phyloP scores from a whole-genome alignment of 2,113 vertebrate species.

The zebrafish (Danio rerio) region DNA sequence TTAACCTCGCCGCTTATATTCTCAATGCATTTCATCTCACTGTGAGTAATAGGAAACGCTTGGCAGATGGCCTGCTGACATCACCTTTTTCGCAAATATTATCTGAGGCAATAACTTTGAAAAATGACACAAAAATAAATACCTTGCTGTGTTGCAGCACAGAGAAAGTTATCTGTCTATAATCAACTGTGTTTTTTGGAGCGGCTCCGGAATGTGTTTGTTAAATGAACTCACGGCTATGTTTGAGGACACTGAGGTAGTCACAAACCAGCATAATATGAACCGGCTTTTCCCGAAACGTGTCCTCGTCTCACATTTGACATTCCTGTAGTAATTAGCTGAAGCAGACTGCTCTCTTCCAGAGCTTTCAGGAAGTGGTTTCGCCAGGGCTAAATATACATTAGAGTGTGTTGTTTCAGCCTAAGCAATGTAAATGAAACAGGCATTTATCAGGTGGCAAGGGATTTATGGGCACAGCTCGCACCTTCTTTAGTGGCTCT shows the following conservation, averaged over 20 bases:
- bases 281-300: slow-evolving; percentile 28
- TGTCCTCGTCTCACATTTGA: slow-evolving; percentile 48
- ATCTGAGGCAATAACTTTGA: slow-evolving; percentile 21
- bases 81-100: slow-evolving; percentile 45
- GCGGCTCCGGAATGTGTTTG: slow-evolving; percentile 15
- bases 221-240: slow-evolving; percentile 27
- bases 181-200: slow-evolving; percentile 44
- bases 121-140: slow-evolving; percentile 30
- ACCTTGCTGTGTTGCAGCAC: background rate
- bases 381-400: slow-evolving; percentile 49
- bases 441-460: slow-evolving; percentile 61
- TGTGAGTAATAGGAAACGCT: slow-evolving; percentile 26
- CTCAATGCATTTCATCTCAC: slow-evolving; percentile 29
- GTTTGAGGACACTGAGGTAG: slow-evolving; percentile 20
- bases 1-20: slow-evolving; percentile 19
- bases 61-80: slow-evolving; percentile 16
- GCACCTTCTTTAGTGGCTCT: slow-evolving; percentile 54
- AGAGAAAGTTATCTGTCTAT: slow-evolving; percentile 19
- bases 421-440: slow-evolving; percentile 51
- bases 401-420: slow-evolving; percentile 44
- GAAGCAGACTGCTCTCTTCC: slow-evolving; percentile 39
- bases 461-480: slow-evolving; percentile 53
- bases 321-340: slow-evolving; percentile 46
- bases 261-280: slow-evolving; percentile 7
- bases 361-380: slow-evolving; percentile 46